These are phyloP conservation scores for Brachyopa scutellaris DNA, from an alignment of 2,888 invertebrate species.

Conservation along the genomic window DNA sequence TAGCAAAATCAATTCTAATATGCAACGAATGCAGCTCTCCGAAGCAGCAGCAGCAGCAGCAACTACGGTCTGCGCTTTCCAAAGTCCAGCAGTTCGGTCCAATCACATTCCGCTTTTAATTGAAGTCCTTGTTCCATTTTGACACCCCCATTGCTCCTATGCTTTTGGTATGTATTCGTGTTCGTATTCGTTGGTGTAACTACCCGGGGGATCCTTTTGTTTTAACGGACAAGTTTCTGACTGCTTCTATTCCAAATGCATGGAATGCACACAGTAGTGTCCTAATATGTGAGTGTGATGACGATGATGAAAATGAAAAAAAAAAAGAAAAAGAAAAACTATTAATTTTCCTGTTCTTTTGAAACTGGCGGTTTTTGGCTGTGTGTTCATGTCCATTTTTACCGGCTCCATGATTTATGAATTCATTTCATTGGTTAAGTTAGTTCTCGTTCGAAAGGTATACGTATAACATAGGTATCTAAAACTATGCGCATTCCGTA, in stretches of 20 bases:
- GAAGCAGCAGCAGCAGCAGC: background rate
- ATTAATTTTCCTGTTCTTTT: slow-evolving; percentile 72
- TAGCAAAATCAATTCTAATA: slow-evolving; percentile 66
- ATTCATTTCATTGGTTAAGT: slow-evolving; percentile 70
- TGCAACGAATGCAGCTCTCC: background rate
- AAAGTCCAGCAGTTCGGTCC: slow-evolving; percentile 37
- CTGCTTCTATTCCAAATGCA: slow-evolving; percentile 16
- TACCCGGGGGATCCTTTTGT: slow-evolving; percentile 66
- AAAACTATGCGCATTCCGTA: slow-evolving; percentile 50
- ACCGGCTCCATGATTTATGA: slow-evolving; percentile 73
- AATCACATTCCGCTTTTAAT: slow-evolving; percentile 60
- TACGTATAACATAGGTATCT: background rate
- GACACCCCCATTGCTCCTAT: slow-evolving; percentile 28
- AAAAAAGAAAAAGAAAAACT: slow-evolving; percentile 43
- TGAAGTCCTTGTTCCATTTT: slow-evolving; percentile 65
- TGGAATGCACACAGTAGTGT: slow-evolving; percentile 35
- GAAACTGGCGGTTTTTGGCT: slow-evolving; percentile 59
- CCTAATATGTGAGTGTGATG: slow-evolving; percentile 36
- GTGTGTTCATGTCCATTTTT: slow-evolving; percentile 69
- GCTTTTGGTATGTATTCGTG: too few relatives aligned
- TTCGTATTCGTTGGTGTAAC: slow-evolving; percentile 45
- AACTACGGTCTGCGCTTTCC: background rate
- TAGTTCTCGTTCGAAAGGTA: slow-evolving; percentile 40
- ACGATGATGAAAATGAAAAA: slow-evolving; percentile 37
- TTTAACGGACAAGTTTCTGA: slow-evolving; percentile 59